A percentile compares a stretch with the other conserved stretches of the same genome.
These are phyloP conservation scores for Hemaris fuciformis DNA, from an alignment of 2,888 invertebrate genomes.

Conservation along the genomic window DNA sequence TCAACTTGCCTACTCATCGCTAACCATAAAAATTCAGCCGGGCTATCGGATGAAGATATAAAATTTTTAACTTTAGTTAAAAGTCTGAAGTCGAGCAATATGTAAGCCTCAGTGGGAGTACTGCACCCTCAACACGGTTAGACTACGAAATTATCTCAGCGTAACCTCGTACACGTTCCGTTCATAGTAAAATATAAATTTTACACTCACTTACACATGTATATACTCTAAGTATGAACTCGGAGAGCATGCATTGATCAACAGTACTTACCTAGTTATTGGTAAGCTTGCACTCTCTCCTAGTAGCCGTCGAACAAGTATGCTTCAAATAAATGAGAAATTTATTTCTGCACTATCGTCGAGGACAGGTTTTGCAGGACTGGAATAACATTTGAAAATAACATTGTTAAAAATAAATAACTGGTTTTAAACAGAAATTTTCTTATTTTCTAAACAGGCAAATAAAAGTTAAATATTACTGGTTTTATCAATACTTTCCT, in stretches of 20 bases:
- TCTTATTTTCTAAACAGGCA: too few relatives aligned
- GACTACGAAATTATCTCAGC: conserved; percentile 4
- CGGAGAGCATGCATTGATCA: not conserved
- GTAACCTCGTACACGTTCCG: not conserved
- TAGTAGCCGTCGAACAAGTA: too few relatives aligned
- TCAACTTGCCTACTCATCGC: not conserved
- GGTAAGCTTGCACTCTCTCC: not conserved
- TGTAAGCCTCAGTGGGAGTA: not conserved
- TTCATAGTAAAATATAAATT: conserved; percentile 3
- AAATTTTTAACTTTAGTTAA: conserved; percentile 7
- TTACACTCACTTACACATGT: not conserved
- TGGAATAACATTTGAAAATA: too few relatives aligned
- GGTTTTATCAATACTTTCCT: too few relatives aligned
- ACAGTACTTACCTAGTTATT: not conserved
- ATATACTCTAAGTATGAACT: not conserved
- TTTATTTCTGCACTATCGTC: too few relatives aligned
- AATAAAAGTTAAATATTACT: too few relatives aligned
- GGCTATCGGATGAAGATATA: conserved; percentile 4
- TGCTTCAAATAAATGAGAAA: too few relatives aligned
- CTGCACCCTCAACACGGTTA: not conserved
- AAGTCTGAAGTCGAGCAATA: not conserved
- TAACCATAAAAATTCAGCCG: not conserved
- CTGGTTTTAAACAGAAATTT: too few relatives aligned
- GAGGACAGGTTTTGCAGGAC: too few relatives aligned
- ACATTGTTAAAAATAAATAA: too few relatives aligned